Base-by-base conservation (phyloP, 2,113 vertebrate genomes). In the Brachypteracias leptosomus region DNA sequence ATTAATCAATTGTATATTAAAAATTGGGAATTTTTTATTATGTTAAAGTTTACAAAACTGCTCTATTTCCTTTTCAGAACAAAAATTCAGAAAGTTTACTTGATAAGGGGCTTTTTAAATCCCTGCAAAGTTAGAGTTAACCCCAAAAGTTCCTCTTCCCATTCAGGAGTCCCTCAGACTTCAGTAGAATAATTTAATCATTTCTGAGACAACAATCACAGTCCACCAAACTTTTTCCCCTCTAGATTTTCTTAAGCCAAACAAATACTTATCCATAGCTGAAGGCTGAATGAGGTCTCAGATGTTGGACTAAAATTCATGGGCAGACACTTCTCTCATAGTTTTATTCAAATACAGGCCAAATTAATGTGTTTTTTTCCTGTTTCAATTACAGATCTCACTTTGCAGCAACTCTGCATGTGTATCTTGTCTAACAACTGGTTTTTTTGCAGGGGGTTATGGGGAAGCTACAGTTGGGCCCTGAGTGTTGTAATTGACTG, bases 1-100 rank as follows among this genome's bases (percentile, higher is more conserved):
- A 88, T 87, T 58, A 89, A 96, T 81, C 90, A 80, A 83, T 71
- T 93, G 78, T 87, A 57, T 96, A 96, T 95, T 95, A 94, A 92
- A 91, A 93, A 61, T 36, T 52, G 71, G 75, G 25, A 19, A 4
- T 15, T 26, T 74, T 72, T 93, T 58, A 71, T 80, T 77, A 58
- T 55, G 51, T 72, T 95, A 20, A 91, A 61, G 82, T 95, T 95
- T 95, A 96, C 90, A 81, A 71, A 84, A 47, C 25, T 85, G 9
- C 74, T 93, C 21, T 65, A 18, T 46, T 90, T 88, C 65, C 29
- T 54, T 88, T 74, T 63, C 16, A 1, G 54, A 84, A 71, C 51
- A 91, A 25, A 24, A 38, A 59, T 5, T 3, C 33, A 46, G 78
- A 73, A 35, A 82, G 57, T 70, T 90, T 90, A 68, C 76, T 81